These are phyloP conservation scores for Thalpophila matura DNA, from an alignment of 2,888 invertebrate species.

Conservation along the genomic window DNA sequence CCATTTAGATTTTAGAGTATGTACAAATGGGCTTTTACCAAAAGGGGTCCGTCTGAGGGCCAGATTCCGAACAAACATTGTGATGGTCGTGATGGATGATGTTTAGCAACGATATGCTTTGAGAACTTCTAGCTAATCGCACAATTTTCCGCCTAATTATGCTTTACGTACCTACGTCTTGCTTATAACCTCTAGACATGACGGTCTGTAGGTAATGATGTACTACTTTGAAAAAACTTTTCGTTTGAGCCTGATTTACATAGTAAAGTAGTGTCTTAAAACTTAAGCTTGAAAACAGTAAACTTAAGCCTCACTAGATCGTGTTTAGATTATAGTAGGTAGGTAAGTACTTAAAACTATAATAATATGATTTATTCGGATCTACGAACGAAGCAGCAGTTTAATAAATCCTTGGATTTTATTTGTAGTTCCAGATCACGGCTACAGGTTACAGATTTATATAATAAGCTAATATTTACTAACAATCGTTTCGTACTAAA, in stretches of 20 bases:
- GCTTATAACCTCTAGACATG: constrained; percentile 13
- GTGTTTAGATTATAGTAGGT: no score
- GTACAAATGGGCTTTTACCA: constrained; percentile 15
- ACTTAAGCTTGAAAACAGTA: constrained; percentile 2
- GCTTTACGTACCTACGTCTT: constrained; percentile 9
- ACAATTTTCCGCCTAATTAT: constrained; percentile 52
- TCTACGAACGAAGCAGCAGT: not conserved
- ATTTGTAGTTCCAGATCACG: not conserved
- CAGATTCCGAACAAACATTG: constrained; percentile 27
- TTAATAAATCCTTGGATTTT: not conserved
- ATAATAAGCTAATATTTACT: not conserved
- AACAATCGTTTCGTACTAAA: not conserved
- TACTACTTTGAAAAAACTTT: constrained; percentile 6
- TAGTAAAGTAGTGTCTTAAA: constrained; percentile 1
- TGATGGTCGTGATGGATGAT: constrained; percentile 62
- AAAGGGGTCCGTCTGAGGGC: constrained; percentile 10
- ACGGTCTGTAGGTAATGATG: constrained; percentile 27
- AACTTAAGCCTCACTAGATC: not conserved
- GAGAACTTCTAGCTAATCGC: constrained; percentile 40
- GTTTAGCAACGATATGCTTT: constrained; percentile 30
- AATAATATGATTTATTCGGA: not conserved
- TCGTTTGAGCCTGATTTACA: not conserved
- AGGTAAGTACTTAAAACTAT: no score
- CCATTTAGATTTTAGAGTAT: constrained; percentile 7
- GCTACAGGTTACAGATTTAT: no score